phyloP scores from a whole-genome alignment of 2,113 vertebrate genomes.

The Hipposideros armiger region DNA sequence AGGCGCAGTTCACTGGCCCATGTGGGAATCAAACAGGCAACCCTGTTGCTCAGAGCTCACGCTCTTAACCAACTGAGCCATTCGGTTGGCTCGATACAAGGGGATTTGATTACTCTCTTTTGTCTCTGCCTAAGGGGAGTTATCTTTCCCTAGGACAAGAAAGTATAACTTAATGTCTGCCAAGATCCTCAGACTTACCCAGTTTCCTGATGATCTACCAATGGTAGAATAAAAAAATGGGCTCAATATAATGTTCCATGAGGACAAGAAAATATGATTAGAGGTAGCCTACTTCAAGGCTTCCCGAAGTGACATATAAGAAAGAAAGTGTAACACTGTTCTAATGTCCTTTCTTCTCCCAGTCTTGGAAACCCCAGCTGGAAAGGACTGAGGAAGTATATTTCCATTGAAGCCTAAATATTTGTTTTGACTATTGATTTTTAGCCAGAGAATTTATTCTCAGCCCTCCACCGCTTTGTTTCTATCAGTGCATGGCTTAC shows the following conservation, averaged over 20 bases:
- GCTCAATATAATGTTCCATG: conserved; percentile 35
- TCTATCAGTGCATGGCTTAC: background rate
- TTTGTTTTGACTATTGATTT: background rate
- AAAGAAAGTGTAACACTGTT: conserved; percentile 1
- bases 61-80: too few relatives aligned
- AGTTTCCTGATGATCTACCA: conserved; percentile 5
- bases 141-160: background rate
- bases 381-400: background rate
- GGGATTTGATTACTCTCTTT: conserved; percentile 18
- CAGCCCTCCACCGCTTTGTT: background rate
- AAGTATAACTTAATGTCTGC: background rate
- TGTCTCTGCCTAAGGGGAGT: background rate
- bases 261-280: conserved; percentile 61
- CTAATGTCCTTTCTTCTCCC: background rate
- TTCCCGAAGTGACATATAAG: background rate
- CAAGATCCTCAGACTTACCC: background rate
- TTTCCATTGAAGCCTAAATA: conserved; percentile 7
- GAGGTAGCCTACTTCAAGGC: background rate
- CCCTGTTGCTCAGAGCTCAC: too few relatives aligned
- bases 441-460: background rate
- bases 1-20: too few relatives aligned
- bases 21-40: too few relatives aligned
- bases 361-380: background rate
- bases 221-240: conserved; percentile 62
- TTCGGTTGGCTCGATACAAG: background rate